Conservation (phyloP, 2,797 vertebrate genomes). For the Protosalanx chinensis region DNA sequence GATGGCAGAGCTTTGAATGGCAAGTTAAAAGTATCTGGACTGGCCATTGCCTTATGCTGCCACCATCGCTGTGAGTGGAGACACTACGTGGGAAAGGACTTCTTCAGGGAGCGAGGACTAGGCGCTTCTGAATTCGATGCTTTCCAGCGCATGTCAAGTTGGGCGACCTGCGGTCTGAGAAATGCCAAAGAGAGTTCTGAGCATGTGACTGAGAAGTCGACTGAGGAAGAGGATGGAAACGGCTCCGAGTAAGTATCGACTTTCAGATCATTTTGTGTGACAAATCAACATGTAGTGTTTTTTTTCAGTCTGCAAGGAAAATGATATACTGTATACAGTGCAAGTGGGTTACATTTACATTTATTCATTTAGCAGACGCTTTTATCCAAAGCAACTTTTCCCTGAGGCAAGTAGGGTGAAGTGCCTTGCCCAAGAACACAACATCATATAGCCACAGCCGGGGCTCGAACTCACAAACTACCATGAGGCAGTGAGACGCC, state of each 20-base stretch:
- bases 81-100: slow-evolving; percentile 89
- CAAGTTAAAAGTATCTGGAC: slow-evolving; percentile 70
- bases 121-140: slow-evolving; percentile 82
- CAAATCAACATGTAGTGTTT: neutral
- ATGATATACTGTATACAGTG: too few species aligned
- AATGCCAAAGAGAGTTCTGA: slow-evolving; percentile 44
- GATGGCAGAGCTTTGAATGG: slow-evolving; percentile 9
- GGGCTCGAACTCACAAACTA: too few species aligned
- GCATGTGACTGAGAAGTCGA: slow-evolving; percentile 5
- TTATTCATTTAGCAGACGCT: too few species aligned
- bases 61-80: slow-evolving; percentile 96
- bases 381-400: too few species aligned
- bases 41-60: slow-evolving; percentile 91
- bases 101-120: slow-evolving; percentile 83
- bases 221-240: slow-evolving; percentile 59
- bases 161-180: slow-evolving; percentile 90
- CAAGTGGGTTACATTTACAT: too few species aligned
- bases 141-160: slow-evolving; percentile 94
- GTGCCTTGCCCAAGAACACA: too few species aligned
- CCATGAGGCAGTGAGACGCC: too few species aligned
- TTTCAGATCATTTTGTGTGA: neutral
- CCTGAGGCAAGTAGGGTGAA: too few species aligned
- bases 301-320: too few species aligned
- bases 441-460: too few species aligned
- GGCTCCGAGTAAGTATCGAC: slow-evolving; percentile 66